A percentile compares a stretch with the other conserved stretches of the same genome.
phyloP scores from a whole-genome alignment of 2,888 invertebrate genomes.

The Eustalomyia histrio region DNA sequence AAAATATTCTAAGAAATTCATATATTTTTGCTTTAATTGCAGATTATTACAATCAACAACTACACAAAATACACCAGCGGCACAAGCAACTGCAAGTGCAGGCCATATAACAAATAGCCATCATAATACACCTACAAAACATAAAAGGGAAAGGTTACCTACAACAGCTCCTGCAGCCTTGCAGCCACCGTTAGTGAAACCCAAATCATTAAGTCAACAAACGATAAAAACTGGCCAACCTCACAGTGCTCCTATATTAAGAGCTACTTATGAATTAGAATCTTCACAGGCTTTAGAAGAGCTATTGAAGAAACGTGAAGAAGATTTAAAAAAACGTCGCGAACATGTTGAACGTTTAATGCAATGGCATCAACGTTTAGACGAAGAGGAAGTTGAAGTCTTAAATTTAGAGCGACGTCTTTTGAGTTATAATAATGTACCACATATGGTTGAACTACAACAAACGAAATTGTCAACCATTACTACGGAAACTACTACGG shows the following conservation, averaged over 20 bases:
- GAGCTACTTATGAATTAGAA: slow-evolving; percentile 70
- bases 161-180: not conserved
- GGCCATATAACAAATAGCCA: slow-evolving; percentile 31
- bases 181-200: slow-evolving; percentile 10
- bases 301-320: slow-evolving; percentile 80
- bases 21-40: slow-evolving; percentile 36
- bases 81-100: slow-evolving; percentile 15
- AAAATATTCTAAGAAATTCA: slow-evolving; percentile 9
- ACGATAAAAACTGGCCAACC: slow-evolving; percentile 11
- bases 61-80: slow-evolving; percentile 18
- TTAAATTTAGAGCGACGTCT: slow-evolving; percentile 79
- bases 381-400: slow-evolving; percentile 81
- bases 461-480: slow-evolving; percentile 25
- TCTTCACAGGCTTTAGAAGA: slow-evolving; percentile 70
- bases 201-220: slow-evolving; percentile 11
- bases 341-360: slow-evolving; percentile 80
- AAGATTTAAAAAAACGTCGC: slow-evolving; percentile 79
- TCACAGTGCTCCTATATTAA: slow-evolving; percentile 65
- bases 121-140: slow-evolving; percentile 51
- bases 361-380: slow-evolving; percentile 81
- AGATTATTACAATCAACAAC: slow-evolving; percentile 56
- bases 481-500: slow-evolving; percentile 25
- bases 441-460: slow-evolving; percentile 58
- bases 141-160: slow-evolving; percentile 32
- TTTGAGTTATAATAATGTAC: slow-evolving; percentile 69